Percentiles rank a stretch among this genome's conserved stretches.
Evolutionary conservation across 2,888 invertebrate genomes (phyloP).

Genomic region (Drosophila seclusa): DNA sequence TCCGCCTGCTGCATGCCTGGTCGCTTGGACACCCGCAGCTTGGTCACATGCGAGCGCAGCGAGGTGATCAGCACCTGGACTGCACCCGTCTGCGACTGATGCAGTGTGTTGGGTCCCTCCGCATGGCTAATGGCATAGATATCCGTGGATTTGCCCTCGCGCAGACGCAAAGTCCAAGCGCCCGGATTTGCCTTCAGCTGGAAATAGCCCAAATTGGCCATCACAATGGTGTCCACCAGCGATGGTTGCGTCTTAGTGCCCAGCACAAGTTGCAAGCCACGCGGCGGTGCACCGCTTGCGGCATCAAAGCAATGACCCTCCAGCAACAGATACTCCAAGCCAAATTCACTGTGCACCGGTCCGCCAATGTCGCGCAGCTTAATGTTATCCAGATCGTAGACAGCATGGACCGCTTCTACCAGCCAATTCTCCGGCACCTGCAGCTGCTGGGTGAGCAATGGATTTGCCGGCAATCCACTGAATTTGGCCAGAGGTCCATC

Average conservation of each 20-base stretch:
- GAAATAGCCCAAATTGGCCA: conserved; percentile 99
- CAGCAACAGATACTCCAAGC: conserved; percentile 95
- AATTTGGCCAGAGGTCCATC: conserved; percentile 94
- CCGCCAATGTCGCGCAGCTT: conserved; percentile 96
- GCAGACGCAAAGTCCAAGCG: conserved; percentile 94
- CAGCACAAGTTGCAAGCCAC: conserved; percentile 97
- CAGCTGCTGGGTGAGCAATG: conserved; percentile 95
- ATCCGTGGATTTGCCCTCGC: conserved; percentile 97
- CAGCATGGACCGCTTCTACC: conserved; percentile 95
- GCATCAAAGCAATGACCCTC: conserved; percentile 98
- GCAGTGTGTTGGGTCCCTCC: conserved; percentile 86
- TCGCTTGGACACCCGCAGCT: conserved; percentile 95
- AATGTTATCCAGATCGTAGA: conserved; percentile 99
- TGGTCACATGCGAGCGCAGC: conserved; percentile 93
- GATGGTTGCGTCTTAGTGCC: conserved; percentile 92
- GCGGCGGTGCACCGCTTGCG: conserved; percentile 95
- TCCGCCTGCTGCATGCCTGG: conserved; percentile 94
- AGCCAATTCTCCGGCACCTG: conserved; percentile 97
- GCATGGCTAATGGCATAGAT: conserved; percentile 95
- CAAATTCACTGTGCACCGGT: conserved; percentile 96
- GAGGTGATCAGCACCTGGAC: conserved; percentile 83
- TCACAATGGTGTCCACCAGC: conserved; percentile 98
- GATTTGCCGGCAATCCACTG: conserved; percentile 94
- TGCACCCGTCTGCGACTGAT: conserved; percentile 81
- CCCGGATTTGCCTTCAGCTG: conserved; percentile 99